These are phyloP conservation scores for Apamea monoglypha DNA, from an alignment of 2,888 invertebrate genomes.

Conservation along the genomic window DNA sequence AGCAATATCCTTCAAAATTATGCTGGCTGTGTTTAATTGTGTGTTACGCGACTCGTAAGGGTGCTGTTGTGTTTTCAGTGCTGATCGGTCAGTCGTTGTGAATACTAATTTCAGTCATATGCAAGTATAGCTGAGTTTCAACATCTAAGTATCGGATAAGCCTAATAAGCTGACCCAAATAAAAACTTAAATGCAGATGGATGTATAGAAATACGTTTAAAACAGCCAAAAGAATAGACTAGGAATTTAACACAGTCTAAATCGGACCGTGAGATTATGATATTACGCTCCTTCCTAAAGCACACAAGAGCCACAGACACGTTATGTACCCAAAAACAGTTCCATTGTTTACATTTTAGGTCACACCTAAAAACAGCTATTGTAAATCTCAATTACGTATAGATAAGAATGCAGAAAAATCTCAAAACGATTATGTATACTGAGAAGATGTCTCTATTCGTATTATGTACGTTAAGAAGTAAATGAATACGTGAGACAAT, in stretches of 20 bases:
- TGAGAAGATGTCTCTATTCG: conserved; percentile 66
- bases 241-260: conserved; percentile 22
- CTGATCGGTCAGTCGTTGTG: neutral
- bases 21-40: neutral
- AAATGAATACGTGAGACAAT: conserved; percentile 70
- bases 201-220: conserved; percentile 1
- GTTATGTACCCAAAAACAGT: conserved; percentile 49
- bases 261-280: conserved; percentile 39
- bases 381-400: conserved; percentile 69
- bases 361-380: conserved; percentile 65
- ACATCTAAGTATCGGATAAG: neutral
- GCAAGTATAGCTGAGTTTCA: neutral
- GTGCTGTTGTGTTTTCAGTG: neutral
- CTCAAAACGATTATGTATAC: conserved; percentile 65
- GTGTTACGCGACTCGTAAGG: neutral
- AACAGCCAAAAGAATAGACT: conserved; percentile 8
- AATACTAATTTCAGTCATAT: neutral
- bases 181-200: neutral
- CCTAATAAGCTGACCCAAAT: neutral
- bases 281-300: conserved; percentile 26
- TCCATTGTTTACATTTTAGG: conserved; percentile 67
- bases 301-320: conserved; percentile 15
- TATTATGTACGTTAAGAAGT: conserved; percentile 65
- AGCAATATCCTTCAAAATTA: neutral
- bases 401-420: conserved; percentile 67